These are phyloP conservation scores for Periparus ater DNA, from an alignment of 2,797 vertebrate species.

Conservation along the genomic window DNA sequence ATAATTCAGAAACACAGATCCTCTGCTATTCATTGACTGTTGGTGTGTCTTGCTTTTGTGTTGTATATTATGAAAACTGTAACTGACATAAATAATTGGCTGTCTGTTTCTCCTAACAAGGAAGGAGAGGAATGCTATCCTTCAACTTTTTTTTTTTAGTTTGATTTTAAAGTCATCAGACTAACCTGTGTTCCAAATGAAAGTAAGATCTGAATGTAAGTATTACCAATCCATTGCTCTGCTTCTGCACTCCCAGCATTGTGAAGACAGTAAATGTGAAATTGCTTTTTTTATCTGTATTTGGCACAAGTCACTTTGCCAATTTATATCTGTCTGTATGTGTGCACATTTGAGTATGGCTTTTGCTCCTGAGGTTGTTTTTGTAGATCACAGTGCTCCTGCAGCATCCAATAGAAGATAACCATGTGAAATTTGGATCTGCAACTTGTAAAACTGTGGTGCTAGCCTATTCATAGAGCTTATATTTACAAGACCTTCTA, in stretches of 20 bases:
- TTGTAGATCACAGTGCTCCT: not conserved
- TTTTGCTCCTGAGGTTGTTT: conserved; percentile 8
- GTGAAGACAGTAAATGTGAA: not conserved
- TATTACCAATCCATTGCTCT: not conserved
- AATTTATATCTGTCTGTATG: not conserved
- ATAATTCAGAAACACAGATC: not conserved
- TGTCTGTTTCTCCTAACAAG: not conserved
- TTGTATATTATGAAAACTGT: not conserved
- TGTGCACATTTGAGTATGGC: not conserved
- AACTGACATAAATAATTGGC: not conserved
- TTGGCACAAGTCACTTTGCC: not conserved
- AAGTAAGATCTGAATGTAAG: not conserved
- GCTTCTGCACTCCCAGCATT: not conserved
- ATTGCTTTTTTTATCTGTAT: not conserved
- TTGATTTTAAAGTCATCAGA: not conserved
- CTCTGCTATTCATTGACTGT: not conserved
- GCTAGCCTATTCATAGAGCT: not conserved
- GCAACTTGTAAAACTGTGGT: not conserved
- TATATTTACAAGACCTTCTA: not conserved
- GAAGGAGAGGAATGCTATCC: not conserved
- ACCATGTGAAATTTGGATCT: not conserved
- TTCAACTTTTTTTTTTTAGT: not conserved
- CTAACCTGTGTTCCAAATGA: not conserved
- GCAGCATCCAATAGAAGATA: not conserved
- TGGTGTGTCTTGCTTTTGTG: not conserved